Evolutionary conservation across 1,140 invertebrate species (phyloP), one percentile per base, ranked within the genome.

Genomic region (Heliconius melpomene): DNA sequence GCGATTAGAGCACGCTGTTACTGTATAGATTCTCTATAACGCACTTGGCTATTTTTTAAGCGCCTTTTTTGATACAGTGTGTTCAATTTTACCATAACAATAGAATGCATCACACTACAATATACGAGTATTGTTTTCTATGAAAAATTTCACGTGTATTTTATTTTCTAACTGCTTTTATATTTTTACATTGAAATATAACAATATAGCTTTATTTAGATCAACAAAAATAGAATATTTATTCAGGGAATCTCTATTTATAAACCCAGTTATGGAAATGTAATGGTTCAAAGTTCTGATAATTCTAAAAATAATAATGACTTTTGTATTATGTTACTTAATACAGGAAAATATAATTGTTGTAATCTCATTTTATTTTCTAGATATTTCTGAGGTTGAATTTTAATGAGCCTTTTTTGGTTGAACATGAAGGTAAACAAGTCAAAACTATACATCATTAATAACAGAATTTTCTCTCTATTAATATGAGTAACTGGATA

Each of bases 21-120:
- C 75, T 29, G 23, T 66, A 66, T 16, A 16, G 23, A 29, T 26
- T 13, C 60, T 26, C 5, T 66, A 66, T 29, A 66, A 7, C 23
- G n/a, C 60, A 13, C 23, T 66, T 66, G 60, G 2, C 60, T 13
- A 23, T 60, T 66, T 60, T 26, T 66, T 26, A 29, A 66, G 23
- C 11, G 26, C 13, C 23, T 66, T 77, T 77, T 70, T 77, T 77
- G 75, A 77, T 77, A 66, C 23, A 75, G 60, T 66, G 36, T 70
- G 60, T 66, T 54, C 26, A 71, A 70, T 77, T 70, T 77, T 77
- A 40, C 60, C 60, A 60, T 77, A 66, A 77, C 75, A 77, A 77
- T 77, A 50, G 26, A 77, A 77, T 77, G 75, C 57, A 77, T 71
- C 40, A 71, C 57, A 40, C 57, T 32, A 66, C 60, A 66, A 32